Percentiles rank a stretch among this genome's conserved stretches.
These are phyloP conservation scores for Indri indri DNA, from an alignment of 2,113 vertebrate genomes.

Conservation along the genomic window DNA sequence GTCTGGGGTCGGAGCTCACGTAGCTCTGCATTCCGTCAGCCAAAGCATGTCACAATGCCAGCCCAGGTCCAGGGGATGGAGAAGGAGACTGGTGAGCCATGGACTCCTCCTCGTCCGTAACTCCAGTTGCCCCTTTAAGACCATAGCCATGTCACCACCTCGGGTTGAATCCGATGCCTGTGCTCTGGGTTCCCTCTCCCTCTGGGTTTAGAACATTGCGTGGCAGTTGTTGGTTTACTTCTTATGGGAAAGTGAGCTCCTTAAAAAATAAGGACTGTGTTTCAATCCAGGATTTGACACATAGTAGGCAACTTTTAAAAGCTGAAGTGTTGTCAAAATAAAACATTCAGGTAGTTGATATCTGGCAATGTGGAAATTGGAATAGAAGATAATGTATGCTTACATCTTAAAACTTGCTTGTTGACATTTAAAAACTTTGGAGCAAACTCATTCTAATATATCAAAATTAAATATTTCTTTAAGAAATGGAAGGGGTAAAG, in stretches of 20 bases:
- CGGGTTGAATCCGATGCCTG: accelerated
- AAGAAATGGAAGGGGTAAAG: neutral
- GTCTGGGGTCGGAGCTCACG: neutral
- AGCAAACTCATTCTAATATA: neutral
- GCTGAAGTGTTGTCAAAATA: neutral
- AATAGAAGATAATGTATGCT: neutral
- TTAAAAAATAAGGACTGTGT: neutral
- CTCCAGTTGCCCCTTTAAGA: neutral
- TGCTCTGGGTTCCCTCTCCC: neutral
- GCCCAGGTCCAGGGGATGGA: neutral
- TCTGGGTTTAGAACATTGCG: neutral
- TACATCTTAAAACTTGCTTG: neutral
- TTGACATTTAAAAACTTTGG: neutral
- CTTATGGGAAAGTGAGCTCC: neutral
- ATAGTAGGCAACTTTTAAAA: neutral
- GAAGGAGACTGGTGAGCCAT: neutral
- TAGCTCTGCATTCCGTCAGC: neutral
- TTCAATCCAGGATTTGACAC: neutral
- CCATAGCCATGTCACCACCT: too few species aligned
- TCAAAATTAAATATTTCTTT: slow-evolving; percentile 9
- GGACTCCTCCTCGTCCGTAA: neutral
- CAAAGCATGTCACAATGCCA: neutral
- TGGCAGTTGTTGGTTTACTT: neutral
- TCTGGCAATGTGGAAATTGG: neutral
- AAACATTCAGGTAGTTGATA: neutral